A percentile compares a stretch with the other conserved stretches of the same genome.
Evolutionary conservation across 23 tunicate species (phyloP).

Genomic region (Halocynthia aurantium): DNA sequence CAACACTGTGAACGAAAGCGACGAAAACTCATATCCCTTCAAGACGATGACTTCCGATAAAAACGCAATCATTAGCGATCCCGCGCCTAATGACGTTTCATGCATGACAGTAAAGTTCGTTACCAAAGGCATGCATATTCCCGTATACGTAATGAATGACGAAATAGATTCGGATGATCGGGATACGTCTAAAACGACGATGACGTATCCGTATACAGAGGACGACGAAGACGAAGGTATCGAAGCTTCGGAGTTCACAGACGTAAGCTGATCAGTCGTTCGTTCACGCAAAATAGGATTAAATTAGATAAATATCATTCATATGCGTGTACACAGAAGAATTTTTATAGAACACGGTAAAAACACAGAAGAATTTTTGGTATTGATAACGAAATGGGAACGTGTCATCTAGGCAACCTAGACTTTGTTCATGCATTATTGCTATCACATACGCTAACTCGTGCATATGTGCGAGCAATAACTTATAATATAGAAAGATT

Average conservation of each 20-base stretch:
- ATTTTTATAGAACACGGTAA: too few species aligned
- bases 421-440: too few species aligned
- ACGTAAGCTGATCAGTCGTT: constrained; percentile 2
- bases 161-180: neutral
- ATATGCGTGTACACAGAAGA: too few species aligned
- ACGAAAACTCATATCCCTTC: constrained; percentile 15
- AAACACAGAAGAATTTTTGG: too few species aligned
- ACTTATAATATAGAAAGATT: too few species aligned
- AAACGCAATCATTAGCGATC: neutral
- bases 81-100: neutral
- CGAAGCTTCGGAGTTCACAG: constrained; percentile 21
- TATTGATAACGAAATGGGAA: too few species aligned
- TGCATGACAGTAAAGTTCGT: constrained; percentile 27
- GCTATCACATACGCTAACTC: too few species aligned
- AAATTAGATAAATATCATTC: too few species aligned
- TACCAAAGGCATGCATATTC: constrained; percentile 44
- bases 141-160: constrained; percentile 28
- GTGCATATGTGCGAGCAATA: too few species aligned
- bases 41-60: neutral
- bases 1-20: constrained; percentile 11
- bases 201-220: neutral
- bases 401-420: too few species aligned
- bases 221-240: constrained; percentile 31
- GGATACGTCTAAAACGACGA: constrained; percentile 1
- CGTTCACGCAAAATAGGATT: too few species aligned